Conservation (phyloP, 30 jellyfish, hydroid and myxozoan species). For the Turritopsis dohrnii region DNA sequence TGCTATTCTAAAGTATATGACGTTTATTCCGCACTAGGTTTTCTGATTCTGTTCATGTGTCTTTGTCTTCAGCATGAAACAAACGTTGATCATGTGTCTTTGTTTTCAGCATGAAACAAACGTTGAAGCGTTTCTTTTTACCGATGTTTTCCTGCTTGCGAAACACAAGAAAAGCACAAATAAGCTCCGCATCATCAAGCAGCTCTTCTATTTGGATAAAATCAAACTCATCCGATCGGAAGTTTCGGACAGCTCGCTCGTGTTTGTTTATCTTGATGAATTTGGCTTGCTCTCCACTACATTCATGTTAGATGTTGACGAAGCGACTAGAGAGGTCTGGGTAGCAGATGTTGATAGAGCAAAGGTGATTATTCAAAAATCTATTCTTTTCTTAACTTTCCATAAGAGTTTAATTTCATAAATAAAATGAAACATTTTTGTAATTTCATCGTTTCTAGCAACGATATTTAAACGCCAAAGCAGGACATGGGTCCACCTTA, state of each 20-base stretch:
- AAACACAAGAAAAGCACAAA: slow-evolving; percentile 58
- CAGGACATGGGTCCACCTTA: slow-evolving; percentile 85
- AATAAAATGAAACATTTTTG: not conserved
- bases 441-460: not conserved
- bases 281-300: slow-evolving; percentile 59
- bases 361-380: too few species aligned
- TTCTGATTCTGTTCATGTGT: too few species aligned
- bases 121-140: slow-evolving; percentile 65
- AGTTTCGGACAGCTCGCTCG: slow-evolving; percentile 52
- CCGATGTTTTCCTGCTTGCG: slow-evolving; percentile 63
- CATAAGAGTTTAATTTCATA: too few species aligned
- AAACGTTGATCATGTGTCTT: too few species aligned
- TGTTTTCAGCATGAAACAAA: slow-evolving; percentile 36
- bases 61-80: too few species aligned
- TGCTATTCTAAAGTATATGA: too few species aligned
- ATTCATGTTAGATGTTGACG: slow-evolving; percentile 46
- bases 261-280: slow-evolving; percentile 63
- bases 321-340: slow-evolving; percentile 51
- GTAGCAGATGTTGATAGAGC: slow-evolving; percentile 55
- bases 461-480: slow-evolving; percentile 31
- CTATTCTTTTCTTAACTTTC: too few species aligned
- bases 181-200: slow-evolving; percentile 38
- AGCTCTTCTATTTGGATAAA: slow-evolving; percentile 61
- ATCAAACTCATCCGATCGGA: slow-evolving; percentile 42
- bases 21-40: too few species aligned